phyloP scores from a whole-genome alignment of 2,888 invertebrate genomes.

The Drosophila testacea region DNA sequence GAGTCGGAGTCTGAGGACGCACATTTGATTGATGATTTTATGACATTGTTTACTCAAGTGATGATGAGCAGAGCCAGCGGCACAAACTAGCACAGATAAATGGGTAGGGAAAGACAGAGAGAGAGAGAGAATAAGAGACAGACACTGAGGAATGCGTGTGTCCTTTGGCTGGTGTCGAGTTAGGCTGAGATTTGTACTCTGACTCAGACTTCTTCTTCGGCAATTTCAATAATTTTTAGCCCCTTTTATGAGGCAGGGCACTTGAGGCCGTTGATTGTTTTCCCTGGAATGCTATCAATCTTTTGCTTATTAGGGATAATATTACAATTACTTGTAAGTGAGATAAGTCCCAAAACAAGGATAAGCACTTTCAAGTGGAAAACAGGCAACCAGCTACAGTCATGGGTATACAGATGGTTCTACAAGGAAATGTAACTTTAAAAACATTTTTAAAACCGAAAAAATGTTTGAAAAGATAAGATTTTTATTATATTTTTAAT shows the following conservation, averaged over 20 bases:
- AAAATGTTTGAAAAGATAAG: neutral
- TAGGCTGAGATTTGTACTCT: slow-evolving; percentile 48
- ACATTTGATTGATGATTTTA: slow-evolving; percentile 79
- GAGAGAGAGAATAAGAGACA: neutral
- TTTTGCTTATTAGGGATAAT: slow-evolving; percentile 80
- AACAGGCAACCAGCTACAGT: slow-evolving; percentile 17
- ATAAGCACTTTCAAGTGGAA: slow-evolving; percentile 49
- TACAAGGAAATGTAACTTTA: neutral
- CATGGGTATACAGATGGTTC: neutral
- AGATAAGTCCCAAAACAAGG: slow-evolving; percentile 66
- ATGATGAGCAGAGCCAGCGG: slow-evolving; percentile 66
- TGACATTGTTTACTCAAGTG: slow-evolving; percentile 81
- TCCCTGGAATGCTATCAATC: slow-evolving; percentile 78
- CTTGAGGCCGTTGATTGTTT: slow-evolving; percentile 51
- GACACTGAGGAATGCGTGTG: slow-evolving; percentile 40
- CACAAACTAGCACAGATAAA: slow-evolving; percentile 38
- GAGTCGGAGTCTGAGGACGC: slow-evolving; percentile 22
- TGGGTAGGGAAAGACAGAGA: neutral
- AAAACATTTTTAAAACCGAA: too few species aligned
- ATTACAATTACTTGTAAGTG: slow-evolving; percentile 81
- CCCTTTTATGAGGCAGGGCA: slow-evolving; percentile 46
- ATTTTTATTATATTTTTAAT: neutral
- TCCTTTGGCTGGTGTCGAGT: slow-evolving; percentile 64
- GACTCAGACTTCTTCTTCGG: slow-evolving; percentile 1
- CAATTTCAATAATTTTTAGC: slow-evolving; percentile 52